Base-by-base conservation (phyloP, 92 coral and sea anemone genomes). In the Diadumene lineata region DNA sequence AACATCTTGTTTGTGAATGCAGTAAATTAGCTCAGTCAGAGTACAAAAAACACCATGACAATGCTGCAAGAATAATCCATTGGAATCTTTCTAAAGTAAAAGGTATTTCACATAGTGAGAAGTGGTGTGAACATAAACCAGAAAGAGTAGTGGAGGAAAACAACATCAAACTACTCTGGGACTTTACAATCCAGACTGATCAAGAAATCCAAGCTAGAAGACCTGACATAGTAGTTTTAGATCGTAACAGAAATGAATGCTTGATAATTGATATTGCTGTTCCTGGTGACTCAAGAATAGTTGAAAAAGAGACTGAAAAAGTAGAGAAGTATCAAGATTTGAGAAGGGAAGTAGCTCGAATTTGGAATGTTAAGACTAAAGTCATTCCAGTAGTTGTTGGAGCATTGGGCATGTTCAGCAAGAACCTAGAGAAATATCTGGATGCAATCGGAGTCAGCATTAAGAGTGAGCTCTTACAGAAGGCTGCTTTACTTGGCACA, bases 271-370 rank as follows among this genome's bases (percentile, higher is more conserved):
- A 58, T 58, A 18, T 58, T 58, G 64, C 64, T 28, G 17, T 58
- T 6, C 64, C 64, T 6, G 64, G 64, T 4, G 64, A 58, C 17
- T 6, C 64, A 23, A 58, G 64, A 28, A 18, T 58, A 10, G 17
- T 3, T 10, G 64, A 58, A 3, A 58, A 58, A 58, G 64, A 58
- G 31, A 4, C 17, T 23, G 64, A 58, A 18, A 58, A 58, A 16
- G 16, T 58, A 58, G 64, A 3, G 4, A 58, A 58, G 17, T 58
- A 58, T 58, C 64, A 58, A 28, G 64, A 23, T 4, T 58, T 58
- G 16, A 58, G 16, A 16, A 23, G 64, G 16, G 64, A 58, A 28
- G 7, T 58, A 3, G 64, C 13, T 4, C 6, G 13, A 38, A 4
- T 13, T 4, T 38, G 48, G 48, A 38, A 38, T 38, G 48, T 38